Evolutionary conservation across 2,888 invertebrate species (phyloP).

Genomic region (Heliconius ethilla): DNA sequence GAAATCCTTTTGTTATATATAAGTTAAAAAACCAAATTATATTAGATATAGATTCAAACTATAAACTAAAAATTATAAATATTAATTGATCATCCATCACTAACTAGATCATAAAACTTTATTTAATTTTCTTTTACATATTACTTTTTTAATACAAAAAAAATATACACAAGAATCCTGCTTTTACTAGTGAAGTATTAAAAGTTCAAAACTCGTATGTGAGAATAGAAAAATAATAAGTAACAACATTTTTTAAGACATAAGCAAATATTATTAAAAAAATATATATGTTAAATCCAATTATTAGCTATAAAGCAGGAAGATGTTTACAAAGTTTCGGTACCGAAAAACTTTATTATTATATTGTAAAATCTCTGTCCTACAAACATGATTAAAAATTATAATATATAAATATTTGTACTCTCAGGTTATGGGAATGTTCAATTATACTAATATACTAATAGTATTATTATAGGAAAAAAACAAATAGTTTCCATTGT

Average conservation of each 20-base stretch:
- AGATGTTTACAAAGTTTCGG: neutral
- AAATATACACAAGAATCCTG: neutral
- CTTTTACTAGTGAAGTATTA: neutral
- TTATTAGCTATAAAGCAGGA: too few relatives aligned
- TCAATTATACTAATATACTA: conserved; percentile 3
- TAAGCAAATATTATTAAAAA: too few relatives aligned
- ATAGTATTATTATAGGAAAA: neutral
- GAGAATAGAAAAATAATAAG: neutral
- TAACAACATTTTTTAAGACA: too few relatives aligned
- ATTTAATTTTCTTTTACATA: neutral
- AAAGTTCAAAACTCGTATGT: neutral
- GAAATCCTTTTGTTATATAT: neutral
- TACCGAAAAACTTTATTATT: neutral
- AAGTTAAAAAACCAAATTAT: neutral
- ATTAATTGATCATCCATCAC: neutral
- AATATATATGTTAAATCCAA: too few relatives aligned
- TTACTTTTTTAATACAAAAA: neutral
- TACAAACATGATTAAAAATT: neutral
- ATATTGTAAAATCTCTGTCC: neutral
- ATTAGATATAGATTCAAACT: neutral
- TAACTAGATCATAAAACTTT: too few relatives aligned
- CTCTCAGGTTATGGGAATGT: conserved; percentile 36
- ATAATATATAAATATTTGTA: conserved; percentile 33
- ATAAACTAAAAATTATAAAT: neutral
- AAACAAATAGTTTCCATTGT: neutral